Evolutionary conservation across 2,797 vertebrate species (phyloP).

Genomic region (Discoglossus pictus): DNA sequence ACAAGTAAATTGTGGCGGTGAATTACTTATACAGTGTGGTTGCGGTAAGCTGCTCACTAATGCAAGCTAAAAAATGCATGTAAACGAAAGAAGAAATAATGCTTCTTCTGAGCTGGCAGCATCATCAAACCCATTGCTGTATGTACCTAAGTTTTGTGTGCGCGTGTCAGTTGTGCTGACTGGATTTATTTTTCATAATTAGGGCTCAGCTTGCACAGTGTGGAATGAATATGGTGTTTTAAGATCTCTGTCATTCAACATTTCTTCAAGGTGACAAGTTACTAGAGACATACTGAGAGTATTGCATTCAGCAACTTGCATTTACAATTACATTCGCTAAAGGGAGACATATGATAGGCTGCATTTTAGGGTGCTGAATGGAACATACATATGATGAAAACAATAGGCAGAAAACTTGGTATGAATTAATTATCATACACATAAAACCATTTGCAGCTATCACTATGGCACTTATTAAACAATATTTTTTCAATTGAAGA

Average conservation of each 20-base stretch:
- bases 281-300: neutral
- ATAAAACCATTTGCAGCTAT: too few relatives aligned
- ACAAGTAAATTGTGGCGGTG: too few relatives aligned
- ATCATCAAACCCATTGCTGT: conserved; percentile 37
- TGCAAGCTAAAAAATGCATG: conserved; percentile 3
- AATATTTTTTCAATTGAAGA: too few relatives aligned
- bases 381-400: too few relatives aligned
- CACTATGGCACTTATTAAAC: too few relatives aligned
- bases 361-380: too few relatives aligned
- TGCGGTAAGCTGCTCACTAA: conserved; percentile 2
- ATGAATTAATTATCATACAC: too few relatives aligned
- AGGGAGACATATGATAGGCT: too few relatives aligned
- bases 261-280: conserved; percentile 13
- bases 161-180: conserved; percentile 36
- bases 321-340: conserved; percentile 2
- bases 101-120: conserved; percentile 30
- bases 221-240: conserved; percentile 29
- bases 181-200: conserved; percentile 50
- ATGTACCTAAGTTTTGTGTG: conserved; percentile 17
- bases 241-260: conserved; percentile 29
- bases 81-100: conserved; percentile 26
- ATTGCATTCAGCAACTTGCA: neutral
- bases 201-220: conserved; percentile 6
- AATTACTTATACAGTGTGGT: too few relatives aligned
- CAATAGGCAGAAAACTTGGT: too few relatives aligned